Percentiles rank a stretch among this genome's conserved stretches.
Conservation (phyloP, 2,113 vertebrate species). For the Limnothrissa miodon region DNA sequence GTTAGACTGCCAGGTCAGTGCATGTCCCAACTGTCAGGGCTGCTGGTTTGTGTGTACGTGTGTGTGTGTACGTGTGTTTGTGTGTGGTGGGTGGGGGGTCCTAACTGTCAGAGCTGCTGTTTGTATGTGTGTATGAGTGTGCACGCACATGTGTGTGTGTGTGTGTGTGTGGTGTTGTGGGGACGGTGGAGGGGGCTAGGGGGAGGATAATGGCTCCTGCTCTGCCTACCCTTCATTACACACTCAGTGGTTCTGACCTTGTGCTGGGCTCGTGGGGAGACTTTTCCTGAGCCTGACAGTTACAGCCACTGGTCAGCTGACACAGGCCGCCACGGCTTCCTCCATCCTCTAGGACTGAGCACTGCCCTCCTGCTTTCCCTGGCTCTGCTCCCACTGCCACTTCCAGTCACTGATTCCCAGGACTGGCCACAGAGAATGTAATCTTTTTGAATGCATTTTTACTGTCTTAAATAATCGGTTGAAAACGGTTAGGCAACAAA, state of each 20-base stretch:
- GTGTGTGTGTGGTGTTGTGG: neutral
- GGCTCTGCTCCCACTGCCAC: neutral
- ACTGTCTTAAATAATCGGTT: neutral
- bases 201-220: conserved; percentile 83
- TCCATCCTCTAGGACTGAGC: neutral
- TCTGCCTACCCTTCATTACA: conserved; percentile 84
- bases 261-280: conserved; percentile 70
- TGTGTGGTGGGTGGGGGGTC: conserved; percentile 44
- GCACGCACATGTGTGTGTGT: neutral
- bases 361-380: neutral
- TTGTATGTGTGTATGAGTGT: conserved; percentile 31
- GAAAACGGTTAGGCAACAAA: neutral
- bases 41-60: neutral
- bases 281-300: conserved; percentile 59
- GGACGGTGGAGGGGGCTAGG: conserved; percentile 54
- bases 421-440: neutral
- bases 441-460: neutral
- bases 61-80: neutral
- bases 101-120: conserved; percentile 48
- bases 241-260: conserved; percentile 89
- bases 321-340: neutral
- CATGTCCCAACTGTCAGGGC: conserved; percentile 65
- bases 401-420: neutral
- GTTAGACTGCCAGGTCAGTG: conserved; percentile 89
- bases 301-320: conserved; percentile 34